Evolutionary conservation across 2,888 invertebrate genomes (phyloP), one percentile per base, ranked within the genome.

Genomic region (Adelphocoris suturalis): DNA sequence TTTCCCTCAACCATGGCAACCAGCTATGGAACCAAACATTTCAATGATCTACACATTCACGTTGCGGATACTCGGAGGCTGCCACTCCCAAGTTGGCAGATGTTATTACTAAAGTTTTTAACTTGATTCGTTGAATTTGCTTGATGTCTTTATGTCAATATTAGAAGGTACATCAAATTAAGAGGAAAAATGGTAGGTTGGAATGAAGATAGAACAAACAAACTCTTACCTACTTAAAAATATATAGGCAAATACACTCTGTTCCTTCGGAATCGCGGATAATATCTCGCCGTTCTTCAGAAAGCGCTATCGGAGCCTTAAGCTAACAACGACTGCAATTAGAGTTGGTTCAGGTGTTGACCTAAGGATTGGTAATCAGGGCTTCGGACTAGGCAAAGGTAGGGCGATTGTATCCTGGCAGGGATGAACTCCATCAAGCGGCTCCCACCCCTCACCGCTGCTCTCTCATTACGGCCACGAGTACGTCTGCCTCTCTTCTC

Each of bases 271-370:
- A 68, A 23, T 68, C 23, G 68, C 23, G 23, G 68, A 61, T 14
- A 61, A n/a, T n/a, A 68, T 68, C 23, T 68, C 68, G 68, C 12
- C 19, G 68, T 68, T 23, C 68, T 68, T 68, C 68, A 68, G 68
- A 68, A 68, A 68, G 23, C 27, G 68, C 68, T 68, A 68, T 68
- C 68, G 23, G 68, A 68, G 68, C 68, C 68, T 23, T 23, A 68
- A 68, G 68, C 68, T 48, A 80, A 80, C 80, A 80, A 80, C 48
- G 80, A 47, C 80, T 80, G 80, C 80, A 80, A 80, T 80, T 80
- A 80, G 80, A 80, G 46, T 80, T 46, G 47, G 80, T 80, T 80
- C 80, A 80, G 80, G 80, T 80, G 80, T 80, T 80, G 80, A 80
- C 80, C 68, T 80, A 48, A 80, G 80, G 46, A 46, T 80, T 80